phyloP scores from a whole-genome alignment of 2,113 vertebrate species.

The Eonycteris spelaea region DNA sequence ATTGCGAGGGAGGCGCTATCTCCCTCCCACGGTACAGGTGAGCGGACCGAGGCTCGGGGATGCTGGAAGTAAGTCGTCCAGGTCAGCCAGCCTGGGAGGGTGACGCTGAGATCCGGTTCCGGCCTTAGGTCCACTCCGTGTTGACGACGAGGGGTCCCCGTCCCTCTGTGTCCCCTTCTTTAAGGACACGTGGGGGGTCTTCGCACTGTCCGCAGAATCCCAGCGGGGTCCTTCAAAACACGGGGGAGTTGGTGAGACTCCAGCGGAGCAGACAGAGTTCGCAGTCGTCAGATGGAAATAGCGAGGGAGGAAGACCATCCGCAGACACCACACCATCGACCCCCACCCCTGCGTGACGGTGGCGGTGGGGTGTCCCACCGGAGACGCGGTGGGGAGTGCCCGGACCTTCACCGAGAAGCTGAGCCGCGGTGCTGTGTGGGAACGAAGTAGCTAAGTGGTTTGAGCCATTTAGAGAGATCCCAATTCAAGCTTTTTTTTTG shows the following conservation, averaged over 20 bases:
- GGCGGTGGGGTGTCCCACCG: neutral
- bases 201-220: neutral
- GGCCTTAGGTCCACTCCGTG: neutral
- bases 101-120: neutral
- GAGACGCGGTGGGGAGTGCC: rapidly evolving
- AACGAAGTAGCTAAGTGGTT: neutral
- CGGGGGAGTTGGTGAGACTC: neutral
- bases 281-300: neutral
- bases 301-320: neutral
- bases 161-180: no score
- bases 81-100: neutral
- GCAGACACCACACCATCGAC: neutral
- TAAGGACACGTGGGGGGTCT: rapidly evolving
- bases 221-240: neutral
- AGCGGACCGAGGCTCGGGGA: neutral
- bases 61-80: neutral
- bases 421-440: neutral
- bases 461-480: neutral
- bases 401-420: no score
- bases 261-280: neutral
- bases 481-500: neutral
- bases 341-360: rapidly evolving
- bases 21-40: neutral
- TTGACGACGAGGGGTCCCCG: neutral
- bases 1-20: neutral